Base-by-base conservation (phyloP, 1,140 invertebrate species). In the Heliconius nattereri region DNA sequence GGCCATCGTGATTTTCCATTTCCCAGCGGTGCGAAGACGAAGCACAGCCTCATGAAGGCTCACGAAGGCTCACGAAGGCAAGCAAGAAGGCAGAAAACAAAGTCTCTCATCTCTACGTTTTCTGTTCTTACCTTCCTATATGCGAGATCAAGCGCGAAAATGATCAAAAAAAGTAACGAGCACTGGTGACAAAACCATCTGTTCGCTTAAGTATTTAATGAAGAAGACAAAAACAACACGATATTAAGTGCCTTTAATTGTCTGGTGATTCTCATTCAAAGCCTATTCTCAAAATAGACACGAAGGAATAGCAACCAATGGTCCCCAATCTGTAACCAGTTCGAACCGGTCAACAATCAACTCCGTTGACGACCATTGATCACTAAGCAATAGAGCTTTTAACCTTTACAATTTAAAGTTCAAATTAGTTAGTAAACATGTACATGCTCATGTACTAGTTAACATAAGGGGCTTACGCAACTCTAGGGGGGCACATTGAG, bases 321-420 rank as follows among this genome's bases (percentile, higher is more conserved):
- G 73, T 80, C 82, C 84, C 82, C 79, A 85, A 85, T 85, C 85
- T 80, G 84, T 85, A 89, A 86, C 89, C 86, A 85, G 89, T 90
- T 88, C 76, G 86, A 83, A 86, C 86, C 86, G 83, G 85, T 90
- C 83, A 73, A 74, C 82, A 83, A 85, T 83, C 77, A 66, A 71
- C 76, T 73, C 70, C 76, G 77, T 83, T 78, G 79, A 73, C 84
- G 70, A 73, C 75, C 60, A 80, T 57, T 76, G 79, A 81, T 77
- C 78, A 81, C 57, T 74, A 72, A 73, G 57, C 81, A 83, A 83
- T 82, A 83, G 54, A 78, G 37, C 60, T 79, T 81, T 84, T 83
- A 82, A 84, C 54, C 71, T 76, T 57, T 83, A 52, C 72, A 81
- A 81, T 82, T 83, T 86, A 87, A 81, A 81, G 86, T 86, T 89